Percentiles rank a stretch among this genome's conserved stretches.
Conservation (phyloP, 2,113 vertebrate genomes). For the Panurus biarmicus region DNA sequence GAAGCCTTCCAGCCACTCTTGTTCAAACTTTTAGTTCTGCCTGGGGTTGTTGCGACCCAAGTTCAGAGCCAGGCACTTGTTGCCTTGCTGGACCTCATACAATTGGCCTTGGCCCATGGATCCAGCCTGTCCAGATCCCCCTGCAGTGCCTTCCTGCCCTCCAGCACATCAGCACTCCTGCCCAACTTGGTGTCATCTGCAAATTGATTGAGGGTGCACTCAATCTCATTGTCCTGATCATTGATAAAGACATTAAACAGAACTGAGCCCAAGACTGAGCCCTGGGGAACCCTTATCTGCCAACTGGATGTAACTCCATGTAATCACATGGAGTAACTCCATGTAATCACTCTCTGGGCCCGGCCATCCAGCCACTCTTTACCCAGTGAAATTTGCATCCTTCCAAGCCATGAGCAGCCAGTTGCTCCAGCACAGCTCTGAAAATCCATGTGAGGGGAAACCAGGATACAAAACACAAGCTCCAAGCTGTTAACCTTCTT, state of each 20-base stretch:
- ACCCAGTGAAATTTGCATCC: neutral
- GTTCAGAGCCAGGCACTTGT: accelerated
- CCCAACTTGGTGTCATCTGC: neutral
- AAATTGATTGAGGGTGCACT: neutral
- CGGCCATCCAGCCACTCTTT: neutral
- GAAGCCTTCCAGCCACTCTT: neutral
- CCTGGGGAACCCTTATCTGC: neutral
- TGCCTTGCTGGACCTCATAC: neutral
- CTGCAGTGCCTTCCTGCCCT: neutral
- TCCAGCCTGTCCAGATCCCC: neutral
- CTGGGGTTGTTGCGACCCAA: neutral
- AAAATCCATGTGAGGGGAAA: neutral
- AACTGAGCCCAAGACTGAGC: neutral
- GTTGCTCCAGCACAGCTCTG: neutral
- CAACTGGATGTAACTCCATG: neutral
- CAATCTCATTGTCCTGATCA: no score
- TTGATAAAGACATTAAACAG: neutral
- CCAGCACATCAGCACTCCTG: neutral
- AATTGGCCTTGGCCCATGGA: no score
- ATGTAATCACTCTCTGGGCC: neutral
- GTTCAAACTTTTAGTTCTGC: no score
- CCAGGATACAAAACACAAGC: neutral
- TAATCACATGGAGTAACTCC: neutral
- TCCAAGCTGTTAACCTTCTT: neutral
- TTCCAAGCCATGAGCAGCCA: neutral